Evolutionary conservation across 2,797 vertebrate species (phyloP).

Genomic region (Limnodromus scolopaceus): DNA sequence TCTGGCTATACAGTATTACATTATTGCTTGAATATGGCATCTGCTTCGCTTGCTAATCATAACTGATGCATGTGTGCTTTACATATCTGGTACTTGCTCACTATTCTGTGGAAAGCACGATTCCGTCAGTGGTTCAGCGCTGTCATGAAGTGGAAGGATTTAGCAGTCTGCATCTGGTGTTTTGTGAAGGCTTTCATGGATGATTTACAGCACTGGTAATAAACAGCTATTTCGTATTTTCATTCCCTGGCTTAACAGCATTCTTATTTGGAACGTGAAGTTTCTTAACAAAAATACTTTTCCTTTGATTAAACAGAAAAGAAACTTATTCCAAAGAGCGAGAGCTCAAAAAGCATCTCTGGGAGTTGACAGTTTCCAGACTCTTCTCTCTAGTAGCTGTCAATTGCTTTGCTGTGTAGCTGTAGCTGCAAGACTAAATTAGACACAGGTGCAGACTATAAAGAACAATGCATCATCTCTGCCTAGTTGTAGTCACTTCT

Average conservation of each 20-base stretch:
- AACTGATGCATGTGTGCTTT: neutral
- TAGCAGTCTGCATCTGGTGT: conserved; percentile 44
- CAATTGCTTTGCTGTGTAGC: conserved; percentile 16
- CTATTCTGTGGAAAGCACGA: neutral
- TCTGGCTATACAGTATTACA: neutral
- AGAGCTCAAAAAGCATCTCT: conserved; percentile 17
- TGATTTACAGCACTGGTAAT: conserved; percentile 34
- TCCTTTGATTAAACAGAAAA: conserved; percentile 33
- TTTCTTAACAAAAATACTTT: conserved; percentile 52
- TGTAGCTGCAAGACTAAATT: conserved; percentile 45
- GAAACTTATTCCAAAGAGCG: neutral
- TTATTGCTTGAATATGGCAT: neutral
- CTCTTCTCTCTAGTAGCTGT: conserved; percentile 42
- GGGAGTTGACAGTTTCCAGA: conserved; percentile 45
- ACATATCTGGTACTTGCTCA: neutral
- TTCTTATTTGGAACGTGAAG: conserved; percentile 9
- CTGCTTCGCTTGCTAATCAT: neutral
- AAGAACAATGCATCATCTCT: conserved; percentile 39
- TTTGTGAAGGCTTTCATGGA: conserved; percentile 29
- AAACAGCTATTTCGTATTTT: conserved; percentile 45
- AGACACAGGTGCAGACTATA: conserved; percentile 36
- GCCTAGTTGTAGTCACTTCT: neutral
- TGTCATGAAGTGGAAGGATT: conserved; percentile 39
- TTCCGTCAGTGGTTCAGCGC: neutral
- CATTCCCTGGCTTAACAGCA: conserved; percentile 8